These are phyloP conservation scores for Philypnodon macrostomus DNA, from an alignment of 2,797 vertebrate genomes.

Conservation along the genomic window DNA sequence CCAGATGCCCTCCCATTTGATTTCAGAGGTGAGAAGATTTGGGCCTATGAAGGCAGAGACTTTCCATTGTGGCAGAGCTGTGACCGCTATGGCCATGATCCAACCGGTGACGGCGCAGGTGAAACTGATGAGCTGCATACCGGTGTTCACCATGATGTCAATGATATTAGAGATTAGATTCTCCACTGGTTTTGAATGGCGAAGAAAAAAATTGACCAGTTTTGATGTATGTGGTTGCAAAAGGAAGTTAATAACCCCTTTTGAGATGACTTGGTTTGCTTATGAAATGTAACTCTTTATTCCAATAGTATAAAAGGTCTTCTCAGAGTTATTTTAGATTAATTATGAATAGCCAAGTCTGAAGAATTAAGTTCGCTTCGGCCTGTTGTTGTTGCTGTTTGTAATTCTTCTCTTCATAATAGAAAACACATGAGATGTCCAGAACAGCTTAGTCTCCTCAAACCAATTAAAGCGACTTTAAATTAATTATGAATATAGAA, in stretches of 20 bases:
- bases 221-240: no score
- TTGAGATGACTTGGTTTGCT: no score
- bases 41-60: slow-evolving; percentile 81
- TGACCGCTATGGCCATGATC: slow-evolving; percentile 83
- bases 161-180: background rate
- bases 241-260: no score
- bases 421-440: background rate
- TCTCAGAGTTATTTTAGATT: background rate
- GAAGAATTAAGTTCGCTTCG: no score
- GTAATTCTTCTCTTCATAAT: background rate
- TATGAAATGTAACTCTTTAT: no score
- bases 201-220: no score
- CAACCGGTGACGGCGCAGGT: slow-evolving; percentile 80
- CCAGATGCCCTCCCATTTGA: slow-evolving; percentile 85
- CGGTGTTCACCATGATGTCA: slow-evolving; percentile 78
- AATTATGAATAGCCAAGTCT: background rate
- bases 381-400: no score
- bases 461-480: no score
- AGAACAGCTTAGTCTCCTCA: no score
- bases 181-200: background rate
- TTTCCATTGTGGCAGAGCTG: slow-evolving; percentile 83
- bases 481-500: no score
- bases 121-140: slow-evolving; percentile 83
- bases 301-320: no score
- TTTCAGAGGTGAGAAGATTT: slow-evolving; percentile 82